A percentile compares a stretch with the other conserved stretches of the same genome.
phyloP scores from a whole-genome alignment of 2,888 invertebrate species.

The Calameuta pallipes region DNA sequence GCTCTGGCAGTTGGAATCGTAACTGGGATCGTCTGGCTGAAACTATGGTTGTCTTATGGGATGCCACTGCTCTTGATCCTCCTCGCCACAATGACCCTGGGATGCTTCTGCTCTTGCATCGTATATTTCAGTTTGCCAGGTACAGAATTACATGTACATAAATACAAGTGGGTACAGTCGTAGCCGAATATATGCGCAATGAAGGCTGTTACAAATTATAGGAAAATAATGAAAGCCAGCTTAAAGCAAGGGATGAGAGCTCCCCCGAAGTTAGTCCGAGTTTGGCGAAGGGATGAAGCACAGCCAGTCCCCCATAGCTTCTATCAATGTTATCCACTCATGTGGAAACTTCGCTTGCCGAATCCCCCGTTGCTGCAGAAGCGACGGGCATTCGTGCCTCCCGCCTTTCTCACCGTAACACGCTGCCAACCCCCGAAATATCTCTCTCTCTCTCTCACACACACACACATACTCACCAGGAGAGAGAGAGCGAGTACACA shows the following conservation, averaged over 20 bases:
- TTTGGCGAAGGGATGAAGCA: slow-evolving; percentile 61
- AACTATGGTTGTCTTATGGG: slow-evolving; percentile 74
- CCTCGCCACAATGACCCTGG: slow-evolving; percentile 71
- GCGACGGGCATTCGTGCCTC: slow-evolving; percentile 55
- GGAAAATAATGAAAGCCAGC: slow-evolving; percentile 63
- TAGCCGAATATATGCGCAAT: not conserved
- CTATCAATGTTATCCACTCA: slow-evolving; percentile 65
- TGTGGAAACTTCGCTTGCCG: slow-evolving; percentile 62
- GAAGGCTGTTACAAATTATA: slow-evolving; percentile 5
- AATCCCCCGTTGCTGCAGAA: slow-evolving; percentile 56
- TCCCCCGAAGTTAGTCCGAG: slow-evolving; percentile 53
- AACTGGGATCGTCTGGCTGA: slow-evolving; percentile 72
- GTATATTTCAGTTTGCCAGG: slow-evolving; percentile 73
- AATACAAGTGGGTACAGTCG: not conserved
- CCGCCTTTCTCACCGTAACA: slow-evolving; percentile 64
- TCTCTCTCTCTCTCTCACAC: slow-evolving; percentile 35
- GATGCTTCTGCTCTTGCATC: slow-evolving; percentile 72
- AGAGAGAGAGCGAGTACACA: not conserved
- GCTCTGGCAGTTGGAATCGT: slow-evolving; percentile 70
- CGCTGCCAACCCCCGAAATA: slow-evolving; percentile 30
- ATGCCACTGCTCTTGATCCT: slow-evolving; percentile 73
- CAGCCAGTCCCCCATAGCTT: slow-evolving; percentile 51
- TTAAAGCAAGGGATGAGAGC: slow-evolving; percentile 46
- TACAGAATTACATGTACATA: slow-evolving; percentile 45
- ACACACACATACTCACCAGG: not conserved